Evolutionary conservation across 1,140 invertebrate genomes (phyloP).

Genomic region (Scaptomyza hsui): DNA sequence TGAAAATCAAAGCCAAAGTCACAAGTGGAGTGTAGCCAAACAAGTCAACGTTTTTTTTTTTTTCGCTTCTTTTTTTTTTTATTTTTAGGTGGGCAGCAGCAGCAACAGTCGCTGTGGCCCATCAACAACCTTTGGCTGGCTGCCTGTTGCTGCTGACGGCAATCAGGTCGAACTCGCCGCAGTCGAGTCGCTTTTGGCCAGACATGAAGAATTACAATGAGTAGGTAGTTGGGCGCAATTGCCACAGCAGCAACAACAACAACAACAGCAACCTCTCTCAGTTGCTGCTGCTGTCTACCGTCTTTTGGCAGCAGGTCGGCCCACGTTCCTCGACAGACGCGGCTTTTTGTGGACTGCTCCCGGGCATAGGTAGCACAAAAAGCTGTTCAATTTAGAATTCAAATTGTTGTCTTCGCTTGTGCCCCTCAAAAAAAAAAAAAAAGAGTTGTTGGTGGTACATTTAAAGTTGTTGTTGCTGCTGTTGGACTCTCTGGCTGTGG

Average conservation of each 20-base stretch:
- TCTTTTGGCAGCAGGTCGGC: constrained; percentile 77
- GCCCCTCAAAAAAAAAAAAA: constrained; percentile 16
- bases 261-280: constrained; percentile 23
- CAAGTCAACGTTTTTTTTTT: constrained; percentile 53
- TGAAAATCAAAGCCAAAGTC: constrained; percentile 70
- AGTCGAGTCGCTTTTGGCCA: constrained; percentile 56
- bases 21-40: constrained; percentile 71
- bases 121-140: constrained; percentile 24
- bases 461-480: constrained; percentile 14
- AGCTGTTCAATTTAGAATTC: constrained; percentile 83
- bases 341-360: constrained; percentile 61
- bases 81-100: constrained; percentile 29
- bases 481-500: constrained; percentile 9
- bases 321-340: constrained; percentile 68
- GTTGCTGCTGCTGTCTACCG: constrained; percentile 33
- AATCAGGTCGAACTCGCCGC: constrained; percentile 69
- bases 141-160: constrained; percentile 62
- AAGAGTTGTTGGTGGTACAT: constrained; percentile 17
- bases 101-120: not conserved
- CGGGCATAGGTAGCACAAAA: constrained; percentile 82
- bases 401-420: constrained; percentile 80
- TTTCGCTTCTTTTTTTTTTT: not conserved
- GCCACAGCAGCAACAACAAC: constrained; percentile 51
- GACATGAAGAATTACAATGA: constrained; percentile 82
- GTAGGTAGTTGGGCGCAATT: constrained; percentile 81